Base-by-base conservation (phyloP, 2,888 invertebrate genomes). In the Parnassius glacialis region DNA sequence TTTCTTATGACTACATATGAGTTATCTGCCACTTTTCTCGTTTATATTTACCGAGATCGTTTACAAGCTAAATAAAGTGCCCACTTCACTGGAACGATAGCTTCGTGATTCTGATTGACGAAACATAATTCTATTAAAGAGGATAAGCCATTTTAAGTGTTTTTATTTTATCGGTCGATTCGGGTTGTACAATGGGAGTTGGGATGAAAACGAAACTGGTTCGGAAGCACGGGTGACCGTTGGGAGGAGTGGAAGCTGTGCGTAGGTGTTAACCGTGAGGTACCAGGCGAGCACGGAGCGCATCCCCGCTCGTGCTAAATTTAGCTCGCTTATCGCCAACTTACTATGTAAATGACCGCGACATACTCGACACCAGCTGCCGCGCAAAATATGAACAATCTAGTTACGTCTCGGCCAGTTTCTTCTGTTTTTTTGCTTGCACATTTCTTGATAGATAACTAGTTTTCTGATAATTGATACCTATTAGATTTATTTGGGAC, bases 321-420 rank as follows among this genome's bases (percentile, higher is more conserved):
- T 88, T 90, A 90, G 88, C 85, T 67, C 82, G 86, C 87, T 90
- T 90, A 90, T 90, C 90, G 85, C 70, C 78, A 78, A 84, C 86
- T 87, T 87, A 86, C 87, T 87, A 90, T 89, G 90, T 88, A 89
- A 90, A 90, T 88, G 90, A 87, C 88, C 87, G 87, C 86, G 84
- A 87, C 86, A 84, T 81, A 83, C 81, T 72, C 83, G 77, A 75
- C 74, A 81, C 85, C 87, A 87, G 86, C 86, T 87, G 87, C 87
- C 72, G 86, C 83, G 77, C 34, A 85, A 86, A 87, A 85, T 83
- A 87, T 83, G 78, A 85, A 81, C 79, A 72, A 78, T 78, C 79
- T 81, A 80, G 80, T 79, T 73, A 73, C 74, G 74, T 71, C 76
- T 71, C 77, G 74, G 81, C 81, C 79, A 81, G 80, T 80, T 70